phyloP scores from a whole-genome alignment of 2,113 vertebrate species.

The Paracanthobrama guichenoti region DNA sequence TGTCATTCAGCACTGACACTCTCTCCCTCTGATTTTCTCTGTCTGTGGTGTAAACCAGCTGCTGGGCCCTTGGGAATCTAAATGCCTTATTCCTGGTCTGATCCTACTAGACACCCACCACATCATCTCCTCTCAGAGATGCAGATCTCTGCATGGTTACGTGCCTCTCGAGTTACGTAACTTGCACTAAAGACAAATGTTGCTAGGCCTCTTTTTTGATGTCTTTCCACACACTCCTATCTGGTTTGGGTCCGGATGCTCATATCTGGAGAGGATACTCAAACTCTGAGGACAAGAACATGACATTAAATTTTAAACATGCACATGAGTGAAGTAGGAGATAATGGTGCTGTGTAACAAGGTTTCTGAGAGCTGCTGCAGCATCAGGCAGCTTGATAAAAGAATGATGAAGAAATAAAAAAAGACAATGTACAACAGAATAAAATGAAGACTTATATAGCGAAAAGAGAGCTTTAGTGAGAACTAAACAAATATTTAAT shows the following conservation, averaged over 20 bases:
- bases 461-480: too few relatives aligned
- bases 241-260: not conserved
- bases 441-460: not conserved
- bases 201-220: not conserved
- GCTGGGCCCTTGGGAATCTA: not conserved
- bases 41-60: not conserved
- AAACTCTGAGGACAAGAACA: slow-evolving; percentile 19
- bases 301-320: slow-evolving; percentile 36
- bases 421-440: not conserved
- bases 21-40: not conserved
- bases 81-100: not conserved
- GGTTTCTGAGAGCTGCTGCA: not conserved
- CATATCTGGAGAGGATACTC: slow-evolving; percentile 4
- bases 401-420: slow-evolving; percentile 37
- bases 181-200: not conserved
- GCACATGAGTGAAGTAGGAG: not conserved
- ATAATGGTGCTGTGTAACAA: not conserved
- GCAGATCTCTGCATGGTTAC: slow-evolving; percentile 3
- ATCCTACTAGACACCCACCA: slow-evolving; percentile 18
- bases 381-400: slow-evolving; percentile 10
- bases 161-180: slow-evolving; percentile 4
- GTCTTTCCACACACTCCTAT: not conserved
- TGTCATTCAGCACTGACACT: slow-evolving; percentile 16
- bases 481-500: too few relatives aligned
- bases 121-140: slow-evolving; percentile 22